A percentile compares a stretch with the other conserved stretches of the same genome.
Evolutionary conservation across 2,888 invertebrate genomes (phyloP).

Genomic region (Anoncus sp.): DNA sequence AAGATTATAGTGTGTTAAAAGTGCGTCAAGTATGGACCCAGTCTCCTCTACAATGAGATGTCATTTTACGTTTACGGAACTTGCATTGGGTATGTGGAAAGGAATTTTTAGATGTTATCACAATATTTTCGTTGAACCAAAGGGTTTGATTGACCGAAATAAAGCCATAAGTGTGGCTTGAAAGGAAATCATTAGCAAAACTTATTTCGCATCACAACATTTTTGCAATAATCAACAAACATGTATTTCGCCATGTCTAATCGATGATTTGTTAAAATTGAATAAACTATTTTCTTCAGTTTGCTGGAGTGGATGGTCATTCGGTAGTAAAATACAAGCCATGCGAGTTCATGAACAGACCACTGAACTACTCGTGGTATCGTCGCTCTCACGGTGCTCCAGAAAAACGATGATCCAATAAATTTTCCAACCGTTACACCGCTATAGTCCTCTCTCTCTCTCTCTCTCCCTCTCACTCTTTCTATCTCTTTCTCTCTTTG

Average conservation of each 20-base stretch:
- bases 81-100: too few species aligned
- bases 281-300: slow-evolving; percentile 3
- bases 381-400: slow-evolving; percentile 40
- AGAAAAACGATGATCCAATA: slow-evolving; percentile 63
- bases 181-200: too few species aligned
- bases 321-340: slow-evolving; percentile 24
- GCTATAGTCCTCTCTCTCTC: not conserved
- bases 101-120: too few species aligned
- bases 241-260: not conserved
- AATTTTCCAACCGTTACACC: slow-evolving; percentile 58
- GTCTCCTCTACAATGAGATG: too few species aligned
- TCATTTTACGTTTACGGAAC: too few species aligned
- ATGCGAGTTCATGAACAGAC: slow-evolving; percentile 54
- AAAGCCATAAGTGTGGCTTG: too few species aligned
- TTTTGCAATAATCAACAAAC: not conserved
- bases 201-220: not conserved
- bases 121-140: too few species aligned
- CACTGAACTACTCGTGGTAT: slow-evolving; percentile 45
- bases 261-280: slow-evolving; percentile 3
- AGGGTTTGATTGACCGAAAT: too few species aligned
- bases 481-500: not conserved
- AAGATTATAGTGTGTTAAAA: too few species aligned
- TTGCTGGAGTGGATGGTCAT: slow-evolving; percentile 19
- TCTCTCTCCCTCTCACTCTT: slow-evolving; percentile 6
- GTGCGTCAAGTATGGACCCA: too few species aligned